These are phyloP conservation scores for Typhlichthys eigenmanni DNA, from an alignment of 2,797 vertebrate species.

Conservation along the genomic window DNA sequence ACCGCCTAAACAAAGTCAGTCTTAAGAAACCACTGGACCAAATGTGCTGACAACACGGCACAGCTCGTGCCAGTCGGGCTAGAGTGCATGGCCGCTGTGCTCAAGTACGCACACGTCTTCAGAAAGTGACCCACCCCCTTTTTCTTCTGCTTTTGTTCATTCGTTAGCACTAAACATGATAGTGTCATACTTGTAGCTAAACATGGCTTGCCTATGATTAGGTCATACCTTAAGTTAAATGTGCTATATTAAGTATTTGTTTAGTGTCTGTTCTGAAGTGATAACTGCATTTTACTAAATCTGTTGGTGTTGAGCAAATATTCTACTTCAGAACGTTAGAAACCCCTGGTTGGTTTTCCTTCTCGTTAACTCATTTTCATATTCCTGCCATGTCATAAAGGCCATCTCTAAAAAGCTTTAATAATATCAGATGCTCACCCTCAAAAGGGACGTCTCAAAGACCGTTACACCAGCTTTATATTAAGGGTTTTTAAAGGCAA, in stretches of 20 bases:
- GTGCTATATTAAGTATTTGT: not conserved
- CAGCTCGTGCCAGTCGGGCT: constrained; percentile 56
- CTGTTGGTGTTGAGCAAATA: no score
- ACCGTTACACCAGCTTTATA: constrained; percentile 1
- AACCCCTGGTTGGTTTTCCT: no score
- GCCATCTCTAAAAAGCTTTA: no score
- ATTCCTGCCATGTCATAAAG: no score
- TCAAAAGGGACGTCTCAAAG: not conserved
- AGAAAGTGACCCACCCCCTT: constrained; percentile 23
- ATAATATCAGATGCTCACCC: not conserved
- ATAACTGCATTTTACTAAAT: no score
- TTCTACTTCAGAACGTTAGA: no score
- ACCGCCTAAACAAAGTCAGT: constrained; percentile 80
- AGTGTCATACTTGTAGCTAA: not conserved
- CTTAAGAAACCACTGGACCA: constrained; percentile 69
- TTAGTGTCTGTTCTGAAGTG: no score
- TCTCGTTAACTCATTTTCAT: no score
- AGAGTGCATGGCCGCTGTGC: constrained; percentile 46
- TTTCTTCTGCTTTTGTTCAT: constrained; percentile 20
- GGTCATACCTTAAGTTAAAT: constrained; percentile 7
- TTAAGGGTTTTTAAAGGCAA: not conserved
- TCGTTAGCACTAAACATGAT: constrained; percentile 9
- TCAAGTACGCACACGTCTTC: constrained; percentile 11
- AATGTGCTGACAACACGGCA: constrained; percentile 52
- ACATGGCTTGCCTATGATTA: constrained; percentile 1